Evolutionary conservation across 2,888 invertebrate genomes (phyloP).

Genomic region (Macaria notata): DNA sequence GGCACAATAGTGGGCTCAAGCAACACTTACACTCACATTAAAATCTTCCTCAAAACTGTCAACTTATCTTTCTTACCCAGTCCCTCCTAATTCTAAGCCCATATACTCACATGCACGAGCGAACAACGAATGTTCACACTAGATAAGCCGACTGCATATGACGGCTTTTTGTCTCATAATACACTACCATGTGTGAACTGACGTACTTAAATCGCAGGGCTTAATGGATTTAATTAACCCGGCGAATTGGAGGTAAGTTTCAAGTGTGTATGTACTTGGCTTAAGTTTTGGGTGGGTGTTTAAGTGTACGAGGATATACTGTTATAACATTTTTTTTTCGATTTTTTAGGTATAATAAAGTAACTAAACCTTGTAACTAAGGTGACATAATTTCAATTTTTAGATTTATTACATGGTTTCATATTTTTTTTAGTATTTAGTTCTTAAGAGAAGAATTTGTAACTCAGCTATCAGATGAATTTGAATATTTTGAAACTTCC

Average conservation of each 20-base stretch:
- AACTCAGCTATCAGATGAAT: too few species aligned
- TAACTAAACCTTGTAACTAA: too few species aligned
- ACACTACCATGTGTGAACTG: conserved; percentile 51
- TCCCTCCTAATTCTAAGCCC: conserved; percentile 13
- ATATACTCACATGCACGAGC: conserved; percentile 17
- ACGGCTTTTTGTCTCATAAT: conserved; percentile 69
- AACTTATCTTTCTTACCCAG: conserved; percentile 12
- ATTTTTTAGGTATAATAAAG: too few species aligned
- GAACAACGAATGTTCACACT: conserved; percentile 56
- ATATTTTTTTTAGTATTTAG: too few species aligned
- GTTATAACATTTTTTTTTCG: too few species aligned
- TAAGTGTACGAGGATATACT: too few species aligned
- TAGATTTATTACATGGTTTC: too few species aligned
- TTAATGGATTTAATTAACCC: conserved; percentile 17
- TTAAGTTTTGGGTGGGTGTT: conserved; percentile 16
- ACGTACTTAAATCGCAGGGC: conserved; percentile 13
- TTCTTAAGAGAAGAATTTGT: too few species aligned
- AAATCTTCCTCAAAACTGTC: not conserved
- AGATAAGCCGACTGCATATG: conserved; percentile 62
- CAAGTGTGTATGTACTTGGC: conserved; percentile 35
- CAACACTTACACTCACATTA: not conserved
- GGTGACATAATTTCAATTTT: too few species aligned
- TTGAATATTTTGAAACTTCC: too few species aligned
- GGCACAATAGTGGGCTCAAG: too few species aligned
- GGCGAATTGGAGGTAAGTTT: conserved; percentile 52